These are phyloP conservation scores for Phrixothrix hirtus DNA, from an alignment of 2,888 invertebrate species.

Conservation along the genomic window DNA sequence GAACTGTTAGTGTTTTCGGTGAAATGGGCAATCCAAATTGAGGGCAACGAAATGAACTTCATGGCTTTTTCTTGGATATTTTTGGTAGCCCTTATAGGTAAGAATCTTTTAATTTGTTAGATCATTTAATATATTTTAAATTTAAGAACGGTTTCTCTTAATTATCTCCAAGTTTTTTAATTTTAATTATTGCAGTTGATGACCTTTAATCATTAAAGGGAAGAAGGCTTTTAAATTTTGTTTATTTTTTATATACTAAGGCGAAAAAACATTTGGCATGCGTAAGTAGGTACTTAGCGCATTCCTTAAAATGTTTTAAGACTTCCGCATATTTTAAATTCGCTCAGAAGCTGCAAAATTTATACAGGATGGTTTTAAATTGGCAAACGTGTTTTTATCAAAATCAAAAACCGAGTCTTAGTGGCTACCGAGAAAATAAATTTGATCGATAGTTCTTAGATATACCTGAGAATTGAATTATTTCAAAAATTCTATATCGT, in stretches of 20 bases:
- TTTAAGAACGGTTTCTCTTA: no score
- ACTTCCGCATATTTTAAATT: no score
- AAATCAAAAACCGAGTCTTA: conserved; percentile 13
- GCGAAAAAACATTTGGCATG: background rate
- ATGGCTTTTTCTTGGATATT: conserved; percentile 27
- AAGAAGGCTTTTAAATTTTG: no score
- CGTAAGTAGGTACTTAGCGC: background rate
- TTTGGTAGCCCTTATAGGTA: conserved; percentile 24
- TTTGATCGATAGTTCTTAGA: conserved; percentile 22
- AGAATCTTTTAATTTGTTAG: conserved; percentile 5
- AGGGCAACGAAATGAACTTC: conserved; percentile 31
- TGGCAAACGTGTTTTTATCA: conserved; percentile 9
- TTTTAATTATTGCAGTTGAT: no score
- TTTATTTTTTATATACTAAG: background rate
- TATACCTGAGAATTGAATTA: no score
- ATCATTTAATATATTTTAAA: background rate
- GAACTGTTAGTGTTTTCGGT: conserved; percentile 26
- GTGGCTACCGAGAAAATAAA: conserved; percentile 19
- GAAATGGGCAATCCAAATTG: conserved; percentile 29
- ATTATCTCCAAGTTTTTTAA: no score
- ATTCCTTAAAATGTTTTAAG: background rate
- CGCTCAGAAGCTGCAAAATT: no score
- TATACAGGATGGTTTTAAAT: no score
- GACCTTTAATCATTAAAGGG: no score
- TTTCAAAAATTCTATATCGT: no score